Percentiles rank a stretch among this genome's conserved stretches.
Conservation (phyloP, 92 coral and sea anemone genomes). For the Siderastrea siderea region DNA sequence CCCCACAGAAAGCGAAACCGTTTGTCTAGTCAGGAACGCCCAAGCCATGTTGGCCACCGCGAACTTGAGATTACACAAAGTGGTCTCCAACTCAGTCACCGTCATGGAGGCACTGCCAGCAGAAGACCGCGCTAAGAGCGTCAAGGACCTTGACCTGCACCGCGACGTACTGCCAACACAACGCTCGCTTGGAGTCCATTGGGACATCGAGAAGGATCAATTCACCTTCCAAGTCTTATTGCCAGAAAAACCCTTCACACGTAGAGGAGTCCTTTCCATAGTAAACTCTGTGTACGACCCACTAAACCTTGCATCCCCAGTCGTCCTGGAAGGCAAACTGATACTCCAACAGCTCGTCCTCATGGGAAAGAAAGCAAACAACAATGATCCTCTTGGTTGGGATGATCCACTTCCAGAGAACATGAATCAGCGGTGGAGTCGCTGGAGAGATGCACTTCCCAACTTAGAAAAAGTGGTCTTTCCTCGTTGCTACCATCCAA, state of each 20-base stretch:
- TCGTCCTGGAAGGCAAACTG: constrained; percentile 44
- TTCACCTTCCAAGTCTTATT: background rate
- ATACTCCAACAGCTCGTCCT: background rate
- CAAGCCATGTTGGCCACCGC: too few relatives aligned
- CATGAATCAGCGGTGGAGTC: constrained; percentile 42
- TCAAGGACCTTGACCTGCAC: background rate
- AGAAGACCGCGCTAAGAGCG: background rate
- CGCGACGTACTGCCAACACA: background rate
- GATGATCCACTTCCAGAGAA: constrained; percentile 59
- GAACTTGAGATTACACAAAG: too few relatives aligned
- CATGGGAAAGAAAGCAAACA: constrained; percentile 46
- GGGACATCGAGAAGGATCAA: background rate
- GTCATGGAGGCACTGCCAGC: too few relatives aligned
- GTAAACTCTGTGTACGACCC: constrained; percentile 47
- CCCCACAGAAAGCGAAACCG: too few relatives aligned
- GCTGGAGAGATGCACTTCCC: constrained; percentile 58
- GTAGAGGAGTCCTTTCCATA: background rate
- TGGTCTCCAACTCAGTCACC: too few relatives aligned
- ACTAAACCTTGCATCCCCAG: constrained; percentile 50
- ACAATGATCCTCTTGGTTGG: constrained; percentile 44
- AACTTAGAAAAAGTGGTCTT: constrained; percentile 22
- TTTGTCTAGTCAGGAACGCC: too few relatives aligned
- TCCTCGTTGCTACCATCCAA: constrained; percentile 43
- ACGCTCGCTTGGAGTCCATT: background rate
- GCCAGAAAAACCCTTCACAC: background rate